Base-by-base conservation (phyloP, 2,113 vertebrate genomes). In the Cottus gobio region DNA sequence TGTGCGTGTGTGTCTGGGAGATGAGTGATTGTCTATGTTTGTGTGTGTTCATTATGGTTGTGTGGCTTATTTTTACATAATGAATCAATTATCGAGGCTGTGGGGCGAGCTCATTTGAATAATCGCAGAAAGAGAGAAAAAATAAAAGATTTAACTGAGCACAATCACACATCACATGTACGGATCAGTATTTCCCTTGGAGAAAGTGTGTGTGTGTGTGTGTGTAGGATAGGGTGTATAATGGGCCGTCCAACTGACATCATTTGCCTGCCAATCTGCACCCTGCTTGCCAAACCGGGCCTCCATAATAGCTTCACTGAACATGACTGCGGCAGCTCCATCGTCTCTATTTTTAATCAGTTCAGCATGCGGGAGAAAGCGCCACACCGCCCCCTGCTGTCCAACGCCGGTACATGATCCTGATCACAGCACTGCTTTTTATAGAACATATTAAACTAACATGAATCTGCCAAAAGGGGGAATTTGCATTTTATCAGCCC, bases 61-160 rank as follows among this genome's bases (percentile, higher is more conserved):
- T 46, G 71, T 71, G 48, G 58, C 77, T 84, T 70, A 36, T 81
- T 89, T 91, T 75, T 74, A 90, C 89, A 86, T 83, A 86, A 91
- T 87, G 82, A 89, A 87, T 92, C 89, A 91, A 88, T 91, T 90
- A 91, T 64, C 8, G 28, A 36, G 46, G 64, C 85, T 56, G 71
- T 4, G 13, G 82, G 60, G 80, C 16, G 44, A 75, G 70, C 80
- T 85, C 16, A 72, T 85, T 77, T 90, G 81, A 82, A 88, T 84
- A 88, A 86, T 82, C 20, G 4, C 72, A 68, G 9, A 54, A 22
- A 24, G 9, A 57, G 54, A 26, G 24, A n/a, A 1, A 28, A 52
- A 66, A 60, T 60, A 57, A 66, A 60, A 64, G 57, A 34, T 28
- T 37, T 39, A 15, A 65, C 73, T 1, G 50, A 75, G 30, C 54